Conservation (phyloP, 92 coral and sea anemone genomes). For the Siderastrea radians region DNA sequence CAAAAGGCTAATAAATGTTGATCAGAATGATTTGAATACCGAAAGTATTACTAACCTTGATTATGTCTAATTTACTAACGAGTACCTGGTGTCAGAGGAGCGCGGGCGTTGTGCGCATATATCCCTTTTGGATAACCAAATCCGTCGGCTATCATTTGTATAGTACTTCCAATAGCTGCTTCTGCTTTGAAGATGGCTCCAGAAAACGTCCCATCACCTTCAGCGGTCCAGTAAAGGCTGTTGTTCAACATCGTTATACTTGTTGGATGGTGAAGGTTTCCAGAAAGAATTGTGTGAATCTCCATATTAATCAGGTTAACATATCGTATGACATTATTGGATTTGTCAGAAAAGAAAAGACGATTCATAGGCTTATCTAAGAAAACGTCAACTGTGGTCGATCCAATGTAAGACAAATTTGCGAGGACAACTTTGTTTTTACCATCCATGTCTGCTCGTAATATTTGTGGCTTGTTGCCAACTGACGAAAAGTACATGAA, state of each 20-base stretch:
- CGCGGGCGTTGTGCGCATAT: neutral
- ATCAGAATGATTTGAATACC: no score
- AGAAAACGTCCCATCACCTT: neutral
- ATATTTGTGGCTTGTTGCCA: slow-evolving; percentile 2
- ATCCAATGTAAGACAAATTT: slow-evolving; percentile 17
- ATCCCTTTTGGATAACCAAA: slow-evolving; percentile 6
- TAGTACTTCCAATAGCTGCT: neutral
- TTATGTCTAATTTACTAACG: neutral
- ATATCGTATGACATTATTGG: slow-evolving; percentile 13
- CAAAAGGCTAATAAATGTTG: no score
- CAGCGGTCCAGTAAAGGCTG: slow-evolving; percentile 32
- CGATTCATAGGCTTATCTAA: slow-evolving; percentile 3
- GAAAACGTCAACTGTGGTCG: neutral
- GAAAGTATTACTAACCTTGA: no score
- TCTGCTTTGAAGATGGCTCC: slow-evolving; percentile 34
- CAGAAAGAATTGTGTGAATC: slow-evolving; percentile 15
- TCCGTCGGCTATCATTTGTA: slow-evolving; percentile 6
- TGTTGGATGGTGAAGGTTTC: slow-evolving; percentile 29
- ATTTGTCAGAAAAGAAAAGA: slow-evolving; percentile 20
- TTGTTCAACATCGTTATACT: neutral
- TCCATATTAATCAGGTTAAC: neutral
- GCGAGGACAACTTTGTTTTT: slow-evolving; percentile 15
- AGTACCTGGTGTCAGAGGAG: neutral
- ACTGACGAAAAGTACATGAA: slow-evolving; percentile 14
- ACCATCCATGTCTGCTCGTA: slow-evolving; percentile 30